phyloP scores from a whole-genome alignment of 2,113 vertebrate species.

The Hemicordylus capensis region DNA sequence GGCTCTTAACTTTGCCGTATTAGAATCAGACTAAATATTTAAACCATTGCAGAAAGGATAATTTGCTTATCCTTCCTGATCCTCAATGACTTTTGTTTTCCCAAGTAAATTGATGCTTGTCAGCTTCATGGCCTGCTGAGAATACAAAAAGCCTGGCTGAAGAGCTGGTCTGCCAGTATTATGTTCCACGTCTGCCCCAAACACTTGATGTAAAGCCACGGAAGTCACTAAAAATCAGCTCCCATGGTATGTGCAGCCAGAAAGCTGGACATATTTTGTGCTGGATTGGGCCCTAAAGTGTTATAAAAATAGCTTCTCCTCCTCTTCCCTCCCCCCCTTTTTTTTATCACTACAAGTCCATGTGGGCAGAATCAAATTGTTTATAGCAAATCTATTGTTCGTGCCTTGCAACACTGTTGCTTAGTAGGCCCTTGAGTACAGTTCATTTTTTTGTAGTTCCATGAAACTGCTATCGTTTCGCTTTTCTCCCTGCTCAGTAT shows the following conservation, averaged over 20 bases:
- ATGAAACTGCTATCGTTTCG: constrained; percentile 50
- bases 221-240: constrained; percentile 56
- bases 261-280: constrained; percentile 49
- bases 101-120: constrained; percentile 20
- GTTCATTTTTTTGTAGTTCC: constrained; percentile 51
- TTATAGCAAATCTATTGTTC: constrained; percentile 68
- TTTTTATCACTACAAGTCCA: constrained; percentile 61
- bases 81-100: constrained; percentile 64
- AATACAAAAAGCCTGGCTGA: constrained; percentile 49
- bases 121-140: constrained; percentile 37
- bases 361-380: constrained; percentile 43
- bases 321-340: background rate
- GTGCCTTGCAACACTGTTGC: constrained; percentile 50
- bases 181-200: constrained; percentile 51
- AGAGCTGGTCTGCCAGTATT: constrained; percentile 66
- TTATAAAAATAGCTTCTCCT: constrained; percentile 71
- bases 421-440: constrained; percentile 52
- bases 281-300: constrained; percentile 73
- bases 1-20: background rate
- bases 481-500: background rate
- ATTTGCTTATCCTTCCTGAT: constrained; percentile 46
- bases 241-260: constrained; percentile 23
- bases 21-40: background rate
- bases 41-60: constrained; percentile 45
- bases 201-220: constrained; percentile 43